Evolutionary conservation across 2,113 vertebrate genomes (phyloP).

Genomic region (Trachemys scripta): DNA sequence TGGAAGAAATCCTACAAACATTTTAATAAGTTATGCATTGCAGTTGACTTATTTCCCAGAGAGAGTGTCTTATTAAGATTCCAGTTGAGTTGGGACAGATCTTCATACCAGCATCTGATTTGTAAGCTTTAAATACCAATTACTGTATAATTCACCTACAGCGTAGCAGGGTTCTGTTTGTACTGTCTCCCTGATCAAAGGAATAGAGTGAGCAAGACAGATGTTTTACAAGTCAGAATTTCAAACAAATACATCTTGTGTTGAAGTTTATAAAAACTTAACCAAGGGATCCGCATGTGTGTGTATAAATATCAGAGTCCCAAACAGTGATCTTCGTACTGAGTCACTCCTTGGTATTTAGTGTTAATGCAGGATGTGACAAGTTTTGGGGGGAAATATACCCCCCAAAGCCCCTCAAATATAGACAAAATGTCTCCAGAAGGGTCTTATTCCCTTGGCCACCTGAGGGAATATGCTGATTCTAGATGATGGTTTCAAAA

Average conservation of each 20-base stretch:
- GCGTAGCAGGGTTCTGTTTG: constrained; percentile 2
- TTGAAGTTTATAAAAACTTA: constrained; percentile 2
- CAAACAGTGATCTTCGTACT: background rate
- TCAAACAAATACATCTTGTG: background rate
- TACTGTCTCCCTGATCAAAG: constrained; percentile 5
- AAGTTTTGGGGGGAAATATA: background rate
- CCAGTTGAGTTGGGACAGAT: background rate
- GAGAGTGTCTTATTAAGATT: background rate
- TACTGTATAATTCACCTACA: background rate
- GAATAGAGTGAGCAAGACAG: constrained; percentile 22
- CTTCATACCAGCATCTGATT: background rate
- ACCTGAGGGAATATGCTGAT: background rate
- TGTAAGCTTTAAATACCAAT: constrained; percentile 3
- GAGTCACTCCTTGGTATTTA: background rate
- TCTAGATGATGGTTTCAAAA: background rate
- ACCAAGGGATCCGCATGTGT: background rate
- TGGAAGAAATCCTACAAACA: background rate
- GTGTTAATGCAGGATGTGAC: background rate
- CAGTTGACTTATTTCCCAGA: background rate
- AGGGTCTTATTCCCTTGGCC: background rate
- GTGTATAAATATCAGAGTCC: constrained; percentile 30
- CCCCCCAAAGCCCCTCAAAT: background rate
- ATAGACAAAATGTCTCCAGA: background rate
- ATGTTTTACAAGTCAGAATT: background rate
- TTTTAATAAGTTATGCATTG: background rate